Base-by-base conservation (phyloP, 2,113 vertebrate genomes). In the Climacteris rufus region DNA sequence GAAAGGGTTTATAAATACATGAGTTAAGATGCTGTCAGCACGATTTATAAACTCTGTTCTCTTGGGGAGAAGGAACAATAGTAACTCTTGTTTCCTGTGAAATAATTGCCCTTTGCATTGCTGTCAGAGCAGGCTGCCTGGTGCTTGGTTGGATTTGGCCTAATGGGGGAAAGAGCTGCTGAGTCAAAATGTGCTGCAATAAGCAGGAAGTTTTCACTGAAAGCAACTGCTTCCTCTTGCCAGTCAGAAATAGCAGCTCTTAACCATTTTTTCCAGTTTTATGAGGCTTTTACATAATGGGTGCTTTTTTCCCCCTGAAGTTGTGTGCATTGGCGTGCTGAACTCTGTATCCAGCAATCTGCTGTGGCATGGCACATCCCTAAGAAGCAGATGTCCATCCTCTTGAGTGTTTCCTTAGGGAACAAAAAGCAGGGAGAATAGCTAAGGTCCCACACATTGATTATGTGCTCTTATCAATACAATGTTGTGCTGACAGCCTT, bases 381-480 rank as follows among this genome's bases (percentile, higher is more conserved):
- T 20, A 5, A 42, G 28, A 39, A 72, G 16, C 2, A 17, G 42
- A 1, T 11, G 4, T 4, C 0, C 9, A 0, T 65, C 24, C 28
- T 63, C n/a, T 22, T 6, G 37, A 31, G 17, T 66, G 1, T 45
- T 83, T 54, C 6, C 64, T 10, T 14, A 31, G 35, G 22, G 23
- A n/a, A 13, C 23, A 50, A 44, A 22, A 47, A 15, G 14, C 17
- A 13, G 0, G 2, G 52, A 49, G 57, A 27, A 2, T 15, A 47
- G 6, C 13, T 18, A 17, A 59, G 37, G 61, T 31, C 14, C 28
- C 0, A 0, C 20, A 35, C 9, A 3, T 7, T 24, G 39, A 12
- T 33, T 2, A 2, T 1, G 0, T 12, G 20, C 74, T 83, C 5
- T 49, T 40, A 3, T 13, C 27, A 3, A 1, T 13, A 2, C 1